phyloP scores from a whole-genome alignment of 2,113 vertebrate genomes.

The Hippopotamus amphibius region DNA sequence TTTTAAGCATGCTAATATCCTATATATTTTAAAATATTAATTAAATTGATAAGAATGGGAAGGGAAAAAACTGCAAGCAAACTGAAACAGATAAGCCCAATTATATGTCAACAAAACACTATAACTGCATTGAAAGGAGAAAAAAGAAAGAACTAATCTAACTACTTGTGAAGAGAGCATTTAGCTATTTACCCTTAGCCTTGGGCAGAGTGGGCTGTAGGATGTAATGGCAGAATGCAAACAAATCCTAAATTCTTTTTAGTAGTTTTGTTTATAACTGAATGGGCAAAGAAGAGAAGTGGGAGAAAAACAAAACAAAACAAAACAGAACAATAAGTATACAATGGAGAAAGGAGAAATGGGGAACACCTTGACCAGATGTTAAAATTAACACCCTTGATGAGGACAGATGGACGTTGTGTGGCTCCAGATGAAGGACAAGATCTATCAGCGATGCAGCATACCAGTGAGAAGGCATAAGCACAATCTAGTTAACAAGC shows the following conservation, averaged over 20 bases:
- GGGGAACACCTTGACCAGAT: neutral
- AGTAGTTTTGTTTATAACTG: neutral
- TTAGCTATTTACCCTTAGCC: neutral
- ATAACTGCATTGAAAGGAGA: too few species aligned
- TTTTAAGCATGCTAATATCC: neutral
- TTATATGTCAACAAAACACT: neutral
- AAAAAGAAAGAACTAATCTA: neutral
- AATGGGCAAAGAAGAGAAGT: neutral
- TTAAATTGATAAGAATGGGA: neutral
- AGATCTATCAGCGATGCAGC: too few species aligned
- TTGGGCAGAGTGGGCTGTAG: neutral
- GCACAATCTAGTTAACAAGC: neutral
- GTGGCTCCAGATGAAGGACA: neutral
- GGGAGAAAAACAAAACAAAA: neutral
- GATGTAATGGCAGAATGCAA: neutral
- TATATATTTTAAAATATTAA: neutral
- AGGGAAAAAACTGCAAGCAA: neutral
- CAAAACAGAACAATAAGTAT: neutral
- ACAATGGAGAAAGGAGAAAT: neutral
- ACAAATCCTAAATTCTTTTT: neutral
- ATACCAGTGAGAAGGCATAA: neutral
- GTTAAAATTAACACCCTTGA: neutral
- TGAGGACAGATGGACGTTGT: neutral
- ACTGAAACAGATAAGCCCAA: neutral
- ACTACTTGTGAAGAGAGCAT: neutral